These are phyloP conservation scores for Eupristina koningsbergeri DNA, from an alignment of 1,140 invertebrate genomes.

Conservation along the genomic window DNA sequence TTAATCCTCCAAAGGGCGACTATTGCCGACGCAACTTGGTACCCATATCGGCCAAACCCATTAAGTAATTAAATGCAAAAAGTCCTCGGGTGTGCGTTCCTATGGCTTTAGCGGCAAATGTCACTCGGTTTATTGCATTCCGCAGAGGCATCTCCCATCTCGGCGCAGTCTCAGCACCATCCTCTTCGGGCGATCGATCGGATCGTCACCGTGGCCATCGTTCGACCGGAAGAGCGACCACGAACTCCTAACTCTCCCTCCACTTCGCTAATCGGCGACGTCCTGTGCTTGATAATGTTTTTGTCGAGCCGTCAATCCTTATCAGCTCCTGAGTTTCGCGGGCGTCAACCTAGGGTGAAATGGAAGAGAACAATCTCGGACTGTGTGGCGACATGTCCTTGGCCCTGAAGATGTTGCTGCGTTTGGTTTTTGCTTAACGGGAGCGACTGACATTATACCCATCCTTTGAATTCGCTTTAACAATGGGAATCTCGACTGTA, in stretches of 20 bases:
- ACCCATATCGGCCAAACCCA: conserved; percentile 67
- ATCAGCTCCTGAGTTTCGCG: background rate
- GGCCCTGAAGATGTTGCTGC: too few relatives aligned
- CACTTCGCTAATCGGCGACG: background rate
- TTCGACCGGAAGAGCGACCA: conserved; percentile 2
- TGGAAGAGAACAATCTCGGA: too few relatives aligned
- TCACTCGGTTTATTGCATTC: conserved; percentile 18
- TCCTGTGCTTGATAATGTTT: background rate
- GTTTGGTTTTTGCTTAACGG: too few relatives aligned
- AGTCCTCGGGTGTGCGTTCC: background rate
- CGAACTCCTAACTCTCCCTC: background rate
- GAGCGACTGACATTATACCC: too few relatives aligned
- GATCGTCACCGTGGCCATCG: background rate
- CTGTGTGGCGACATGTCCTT: too few relatives aligned
- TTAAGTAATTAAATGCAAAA: conserved; percentile 60
- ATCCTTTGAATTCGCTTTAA: too few relatives aligned
- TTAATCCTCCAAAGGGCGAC: background rate
- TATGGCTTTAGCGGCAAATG: conserved; percentile 36
- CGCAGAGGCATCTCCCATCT: background rate
- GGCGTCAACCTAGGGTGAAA: background rate
- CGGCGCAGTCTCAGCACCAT: background rate
- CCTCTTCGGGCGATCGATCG: background rate
- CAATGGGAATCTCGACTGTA: too few relatives aligned
- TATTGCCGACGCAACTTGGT: background rate
- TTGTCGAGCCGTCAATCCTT: conserved; percentile 36